Evolutionary conservation across 2,888 invertebrate species (phyloP).

Genomic region (Lucinisca nassula): DNA sequence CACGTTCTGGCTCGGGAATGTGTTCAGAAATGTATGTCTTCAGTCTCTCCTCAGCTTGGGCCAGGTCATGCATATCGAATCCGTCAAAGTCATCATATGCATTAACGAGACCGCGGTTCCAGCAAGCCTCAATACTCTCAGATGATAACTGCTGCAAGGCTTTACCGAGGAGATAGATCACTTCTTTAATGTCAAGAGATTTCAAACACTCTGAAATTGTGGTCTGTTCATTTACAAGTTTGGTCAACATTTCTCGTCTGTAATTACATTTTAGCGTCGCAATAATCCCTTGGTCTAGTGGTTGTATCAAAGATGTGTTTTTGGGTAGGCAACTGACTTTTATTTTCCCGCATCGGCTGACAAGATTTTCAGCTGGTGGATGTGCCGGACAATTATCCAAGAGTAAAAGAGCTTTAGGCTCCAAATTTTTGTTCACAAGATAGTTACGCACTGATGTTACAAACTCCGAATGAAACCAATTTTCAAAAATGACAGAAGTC

Average conservation of each 20-base stretch:
- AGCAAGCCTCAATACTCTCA: neutral
- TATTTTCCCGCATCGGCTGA: neutral
- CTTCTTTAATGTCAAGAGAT: neutral
- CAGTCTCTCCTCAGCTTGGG: neutral
- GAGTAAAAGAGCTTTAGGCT: slow-evolving; percentile 15
- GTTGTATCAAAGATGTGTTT: neutral
- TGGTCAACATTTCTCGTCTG: neutral
- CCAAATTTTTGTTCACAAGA: neutral
- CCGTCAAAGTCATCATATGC: neutral
- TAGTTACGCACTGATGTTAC: slow-evolving; percentile 13
- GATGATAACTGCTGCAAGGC: neutral
- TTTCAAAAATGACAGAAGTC: slow-evolving; percentile 33
- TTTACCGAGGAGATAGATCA: neutral
- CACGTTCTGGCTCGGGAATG: neutral
- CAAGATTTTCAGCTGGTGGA: neutral
- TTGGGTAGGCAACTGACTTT: neutral
- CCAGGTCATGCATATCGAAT: no score
- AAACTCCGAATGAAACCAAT: slow-evolving; percentile 30
- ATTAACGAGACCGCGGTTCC: neutral
- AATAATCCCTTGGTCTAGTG: neutral
- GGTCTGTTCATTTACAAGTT: neutral
- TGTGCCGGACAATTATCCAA: slow-evolving; percentile 28
- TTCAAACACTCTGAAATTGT: neutral
- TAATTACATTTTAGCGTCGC: neutral
- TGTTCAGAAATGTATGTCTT: no score